phyloP scores from a whole-genome alignment of 2,113 vertebrate genomes.

The Apteryx owenii region DNA sequence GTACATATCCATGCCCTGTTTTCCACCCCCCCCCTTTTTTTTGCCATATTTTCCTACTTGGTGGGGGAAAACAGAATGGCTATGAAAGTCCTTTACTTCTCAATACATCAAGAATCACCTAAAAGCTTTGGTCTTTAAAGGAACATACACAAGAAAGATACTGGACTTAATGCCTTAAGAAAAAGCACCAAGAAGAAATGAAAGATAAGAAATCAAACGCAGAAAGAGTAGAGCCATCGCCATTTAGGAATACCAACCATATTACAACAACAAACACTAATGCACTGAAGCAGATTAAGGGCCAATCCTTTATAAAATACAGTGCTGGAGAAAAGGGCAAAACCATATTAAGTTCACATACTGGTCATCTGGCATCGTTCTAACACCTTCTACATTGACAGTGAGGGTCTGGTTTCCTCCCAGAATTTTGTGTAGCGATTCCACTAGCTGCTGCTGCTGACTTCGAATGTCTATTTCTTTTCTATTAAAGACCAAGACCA shows the following conservation, averaged over 20 bases:
- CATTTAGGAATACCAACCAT: no score
- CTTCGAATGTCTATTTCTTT: slow-evolving; percentile 91
- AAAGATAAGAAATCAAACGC: neutral
- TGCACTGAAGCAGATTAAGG: neutral
- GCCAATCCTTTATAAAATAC: neutral
- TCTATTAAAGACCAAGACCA: slow-evolving; percentile 90
- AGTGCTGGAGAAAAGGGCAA: neutral
- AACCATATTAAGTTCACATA: slow-evolving; percentile 71
- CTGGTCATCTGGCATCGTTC: slow-evolving; percentile 93
- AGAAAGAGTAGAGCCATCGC: neutral
- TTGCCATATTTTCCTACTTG: no score
- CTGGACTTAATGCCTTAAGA: neutral
- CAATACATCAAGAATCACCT: neutral
- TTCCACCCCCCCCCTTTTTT: no score
- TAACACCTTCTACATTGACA: slow-evolving; percentile 95
- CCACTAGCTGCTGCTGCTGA: slow-evolving; percentile 95
- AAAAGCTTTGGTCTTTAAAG: neutral
- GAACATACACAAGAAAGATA: neutral
- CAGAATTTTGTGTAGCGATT: slow-evolving; percentile 93
- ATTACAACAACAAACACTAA: neutral
- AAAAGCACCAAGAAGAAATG: neutral
- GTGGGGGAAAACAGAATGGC: neutral
- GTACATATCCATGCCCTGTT: no score
- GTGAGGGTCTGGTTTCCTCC: slow-evolving; percentile 90
- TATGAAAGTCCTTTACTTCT: neutral